phyloP scores from a whole-genome alignment of 2,113 vertebrate genomes.

The Hydropotes inermis region DNA sequence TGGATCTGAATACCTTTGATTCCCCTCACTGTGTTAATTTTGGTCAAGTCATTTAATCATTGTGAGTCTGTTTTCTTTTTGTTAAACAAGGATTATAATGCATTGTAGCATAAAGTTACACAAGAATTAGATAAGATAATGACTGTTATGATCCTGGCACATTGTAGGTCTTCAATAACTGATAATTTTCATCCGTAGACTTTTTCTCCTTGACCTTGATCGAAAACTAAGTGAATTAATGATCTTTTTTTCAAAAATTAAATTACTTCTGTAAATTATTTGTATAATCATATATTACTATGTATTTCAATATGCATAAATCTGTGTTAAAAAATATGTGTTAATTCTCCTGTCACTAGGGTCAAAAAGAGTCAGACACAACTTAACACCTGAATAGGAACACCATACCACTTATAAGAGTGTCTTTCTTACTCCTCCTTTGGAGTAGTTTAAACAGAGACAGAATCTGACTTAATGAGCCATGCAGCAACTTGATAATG shows the following conservation, averaged over 20 bases:
- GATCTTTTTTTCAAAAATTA: background rate
- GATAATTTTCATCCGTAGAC: background rate
- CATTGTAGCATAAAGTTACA: background rate
- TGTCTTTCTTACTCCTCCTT: background rate
- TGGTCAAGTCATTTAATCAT: background rate
- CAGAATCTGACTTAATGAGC: background rate
- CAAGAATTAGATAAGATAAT: slow-evolving; percentile 13
- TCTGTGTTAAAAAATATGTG: background rate
- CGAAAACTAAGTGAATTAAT: background rate
- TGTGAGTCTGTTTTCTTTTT: background rate
- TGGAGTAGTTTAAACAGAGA: background rate
- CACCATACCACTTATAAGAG: background rate
- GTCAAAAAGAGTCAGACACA: background rate
- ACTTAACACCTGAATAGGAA: background rate
- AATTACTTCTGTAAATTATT: background rate
- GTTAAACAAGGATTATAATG: background rate
- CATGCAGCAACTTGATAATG: background rate
- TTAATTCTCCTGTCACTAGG: background rate
- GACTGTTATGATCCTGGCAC: background rate
- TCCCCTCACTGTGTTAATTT: background rate
- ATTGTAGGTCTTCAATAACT: background rate
- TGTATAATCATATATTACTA: background rate
- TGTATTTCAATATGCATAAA: background rate
- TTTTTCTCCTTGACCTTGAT: background rate
- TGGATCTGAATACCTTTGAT: background rate